Base-by-base conservation (phyloP, 2,888 invertebrate genomes). In the Drosophila longiperda region DNA sequence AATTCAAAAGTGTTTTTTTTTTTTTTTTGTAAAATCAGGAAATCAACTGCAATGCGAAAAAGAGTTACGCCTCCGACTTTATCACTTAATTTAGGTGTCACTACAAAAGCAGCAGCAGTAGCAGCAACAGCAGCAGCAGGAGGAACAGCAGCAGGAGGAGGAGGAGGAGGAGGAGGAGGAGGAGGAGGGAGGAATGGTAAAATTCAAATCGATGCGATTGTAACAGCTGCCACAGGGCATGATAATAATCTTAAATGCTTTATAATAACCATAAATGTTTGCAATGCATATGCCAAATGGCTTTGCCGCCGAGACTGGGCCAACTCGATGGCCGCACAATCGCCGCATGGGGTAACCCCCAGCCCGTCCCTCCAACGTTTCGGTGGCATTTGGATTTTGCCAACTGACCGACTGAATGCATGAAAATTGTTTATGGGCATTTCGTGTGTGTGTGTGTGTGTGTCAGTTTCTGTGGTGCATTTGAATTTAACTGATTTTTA, bases 191-290 rank as follows among this genome's bases (percentile, higher is more conserved):
- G 26, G 29, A 60, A 57, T 64, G 67, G 29, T 60, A 58, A 54
- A 38, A 57, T 36, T 36, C 53, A 36, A 66, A 68, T 52, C 60
- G 38, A 55, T 62, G 62, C 66, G 82, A 74, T 74, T 76, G 82
- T 73, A 87, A 75, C 84, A 82, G 78, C 73, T 83, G 84, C 73
- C 80, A 80, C 67, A 73, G 75, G 83, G 87, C 87, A 87, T 73
- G 75, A 75, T 84, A 88, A 90, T 90, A 89, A 90, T 90, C 85
- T 89, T 89, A 84, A 87, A 88, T 85, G 89, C 83, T 90, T 90
- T 90, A 90, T 89, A 86, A 87, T 82, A 88, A 80, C 80, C 90
- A 87, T 87, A 88, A 90, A 90, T 90, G 90, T 86, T 90, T 82
- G 83, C 83, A 90, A 89, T 85, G 79, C 79, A 88, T 89, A 83